Base-by-base conservation (phyloP, 2,888 invertebrate genomes). In the Xylophagus ater region DNA sequence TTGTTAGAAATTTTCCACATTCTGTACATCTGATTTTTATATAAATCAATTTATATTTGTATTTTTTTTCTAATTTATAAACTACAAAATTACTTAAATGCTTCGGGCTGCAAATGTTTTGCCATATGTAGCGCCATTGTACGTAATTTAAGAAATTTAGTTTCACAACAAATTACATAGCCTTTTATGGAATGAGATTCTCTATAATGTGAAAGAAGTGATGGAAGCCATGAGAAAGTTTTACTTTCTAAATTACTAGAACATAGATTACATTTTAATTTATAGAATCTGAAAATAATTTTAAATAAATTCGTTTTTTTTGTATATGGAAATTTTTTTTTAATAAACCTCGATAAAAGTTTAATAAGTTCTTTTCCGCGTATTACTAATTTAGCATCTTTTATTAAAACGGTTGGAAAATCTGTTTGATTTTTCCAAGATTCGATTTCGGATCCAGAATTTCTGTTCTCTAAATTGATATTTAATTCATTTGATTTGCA, bases 51-150 rank as follows among this genome's bases (percentile, higher is more conserved):
- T 5, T 26, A 13, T 12, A 28, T 14, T 34, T 19, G 12, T 7
- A 25, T n/a, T 15, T 26, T 21, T 1, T 24, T 23, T 2, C 6
- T 25, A 25, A 21, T 8, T 12, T 13, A 19, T 31, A 10, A 9
- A 17, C 15, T 31, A 31, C 18, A 15, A 4, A 37, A 18, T 26
- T 41, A 45, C 43, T 34, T 46, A 28, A 50, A 51, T 1, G 51
- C 49, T 25, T 47, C 45, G 4, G 51, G 51, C 23, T 51, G 49
- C 13, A 51, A 23, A 40, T 51, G 51, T 6, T 45, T 25, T 2
- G 49, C 47, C 47, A 51, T 47, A 34, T 51, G 51, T 13, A 47
- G 31, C 7, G 48, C 47, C 43, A 51, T 47, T 9, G 42, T 32
- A 12, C 45, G 34, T 7, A 42, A 26, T 38, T 47, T 50, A 6